Evolutionary conservation across 2,797 vertebrate genomes (phyloP), one percentile per base, ranked within the genome.

Genomic region (Argyrosomus regius): DNA sequence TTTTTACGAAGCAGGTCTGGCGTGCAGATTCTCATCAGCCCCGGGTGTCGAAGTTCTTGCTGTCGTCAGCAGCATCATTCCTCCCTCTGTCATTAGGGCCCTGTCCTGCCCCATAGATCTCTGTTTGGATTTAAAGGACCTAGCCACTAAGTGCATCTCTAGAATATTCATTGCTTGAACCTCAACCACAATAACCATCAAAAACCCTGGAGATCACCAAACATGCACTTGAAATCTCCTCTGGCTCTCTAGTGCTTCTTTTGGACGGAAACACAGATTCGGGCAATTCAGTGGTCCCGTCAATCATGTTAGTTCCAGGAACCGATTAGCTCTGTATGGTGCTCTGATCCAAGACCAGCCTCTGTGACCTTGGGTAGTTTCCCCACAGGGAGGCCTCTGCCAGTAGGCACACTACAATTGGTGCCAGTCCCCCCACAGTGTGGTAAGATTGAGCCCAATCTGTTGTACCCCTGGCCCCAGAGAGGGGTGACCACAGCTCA

Each of bases 121-220:
- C 57, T 88, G 75, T 67, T 87, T 72, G 68, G 74, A 84, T 87
- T 86, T 86, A 82, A 89, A 88, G 59, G 62, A 78, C 71, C 9
- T 41, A 87, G 87, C 87, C 86, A 75, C 82, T 81, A 82, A 90
- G 48, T 87, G 72, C 78, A 86, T 88, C 88, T 87, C 57, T 66
- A 69, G 72, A 88, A 87, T 83, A 89, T 77, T 87, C 75, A 83
- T 61, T 57, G 74, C 81, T 78, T 53, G 58, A 90, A 80, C 70
- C 63, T 83, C 61, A 66, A 89, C 91, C 92, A 80, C 88, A 87
- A 56, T 76, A 85, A 87, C 84, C 86, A 89, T 89, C 70, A 83
- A 85, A 89, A 90, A 77, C 76, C 39, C 77, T 6, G 2, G 64
- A 88, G 81, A 92, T 91, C 84, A 88, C 69, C 81, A 87, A 75